Evolutionary conservation across 2,888 invertebrate species (phyloP), one percentile per base, ranked within the genome.

Genomic region (Drosophila infuscata): DNA sequence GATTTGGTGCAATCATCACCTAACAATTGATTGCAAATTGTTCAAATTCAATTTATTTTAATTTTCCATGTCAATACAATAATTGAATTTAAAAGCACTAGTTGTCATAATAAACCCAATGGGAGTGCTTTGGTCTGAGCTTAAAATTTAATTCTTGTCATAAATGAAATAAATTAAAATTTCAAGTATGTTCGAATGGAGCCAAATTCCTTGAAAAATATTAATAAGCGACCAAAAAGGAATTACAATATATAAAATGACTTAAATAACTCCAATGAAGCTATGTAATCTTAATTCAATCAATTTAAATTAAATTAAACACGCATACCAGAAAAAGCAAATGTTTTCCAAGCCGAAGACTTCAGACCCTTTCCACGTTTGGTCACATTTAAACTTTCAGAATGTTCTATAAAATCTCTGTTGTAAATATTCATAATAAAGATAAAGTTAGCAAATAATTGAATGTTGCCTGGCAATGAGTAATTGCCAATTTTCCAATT

Each of bases 1-100:
- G 69, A 73, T 67, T 68, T 76, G 51, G 69, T 74, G 70, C 53
- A 60, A 46, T 46, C 46, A 46, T 25, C 46, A 46, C 15, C 35
- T 46, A 51, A 49, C 36, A 58, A 49, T 60, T 53, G 11, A 58
- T 53, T 25, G 29, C 30, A 17, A 61, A 51, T 8, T 46, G 46
- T 58, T 41, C 30, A 35, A 66, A 25, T 36, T 12, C 9, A 11
- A 46, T 53, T 67, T 32, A 67, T 36, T 32, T 52, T 51, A 12
- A 33, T 51, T 17, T 46, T 41, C 15, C 29, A 8, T n/a, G 36
- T 15, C 35, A 15, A 35, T 36, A 15, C 1, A 33, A 53, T 33
- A 33, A 29, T 17, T 49, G 9, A 29, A 11, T 51, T 51, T 51
- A 30, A 51, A n/a, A 17, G n/a, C n/a, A n/a, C 30, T 51, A n/a